These are phyloP conservation scores for Stomorhina lunata DNA, from an alignment of 2,888 invertebrate genomes.

Conservation along the genomic window DNA sequence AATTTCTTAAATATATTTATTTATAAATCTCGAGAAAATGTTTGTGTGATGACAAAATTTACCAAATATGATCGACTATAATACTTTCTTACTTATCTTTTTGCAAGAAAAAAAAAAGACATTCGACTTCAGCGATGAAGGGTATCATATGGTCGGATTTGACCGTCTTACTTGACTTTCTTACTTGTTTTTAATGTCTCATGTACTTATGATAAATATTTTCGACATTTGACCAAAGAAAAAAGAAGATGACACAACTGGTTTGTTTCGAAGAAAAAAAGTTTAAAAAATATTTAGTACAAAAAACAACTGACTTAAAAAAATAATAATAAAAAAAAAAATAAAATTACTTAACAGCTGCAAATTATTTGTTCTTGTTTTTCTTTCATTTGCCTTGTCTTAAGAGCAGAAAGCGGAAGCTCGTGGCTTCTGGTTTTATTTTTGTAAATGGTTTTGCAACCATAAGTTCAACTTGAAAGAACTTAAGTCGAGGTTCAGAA, in stretches of 20 bases:
- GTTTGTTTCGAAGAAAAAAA: slow-evolving; percentile 32
- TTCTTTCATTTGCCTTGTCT: not conserved
- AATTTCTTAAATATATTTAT: too few species aligned
- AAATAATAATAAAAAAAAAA: not conserved
- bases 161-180: too few species aligned
- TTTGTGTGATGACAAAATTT: too few species aligned
- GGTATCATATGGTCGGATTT: too few species aligned
- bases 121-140: too few species aligned
- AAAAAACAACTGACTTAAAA: slow-evolving; percentile 13
- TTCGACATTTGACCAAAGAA: slow-evolving; percentile 28
- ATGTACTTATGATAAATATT: not conserved
- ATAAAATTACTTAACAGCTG: slow-evolving; percentile 37
- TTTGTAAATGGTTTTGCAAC: slow-evolving; percentile 21
- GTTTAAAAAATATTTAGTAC: slow-evolving; percentile 33
- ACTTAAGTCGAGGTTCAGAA: not conserved
- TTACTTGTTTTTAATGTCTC: not conserved
- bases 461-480: not conserved
- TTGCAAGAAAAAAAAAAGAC: too few species aligned
- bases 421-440: slow-evolving; percentile 15
- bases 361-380: slow-evolving; percentile 5
- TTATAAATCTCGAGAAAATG: too few species aligned
- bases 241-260: slow-evolving; percentile 18
- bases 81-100: not conserved
- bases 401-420: slow-evolving; percentile 51
- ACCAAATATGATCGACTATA: too few species aligned